Percentiles rank a stretch among this genome's conserved stretches.
phyloP scores from a whole-genome alignment of 2,797 vertebrate species.

The Xiphophorus birchmanni region DNA sequence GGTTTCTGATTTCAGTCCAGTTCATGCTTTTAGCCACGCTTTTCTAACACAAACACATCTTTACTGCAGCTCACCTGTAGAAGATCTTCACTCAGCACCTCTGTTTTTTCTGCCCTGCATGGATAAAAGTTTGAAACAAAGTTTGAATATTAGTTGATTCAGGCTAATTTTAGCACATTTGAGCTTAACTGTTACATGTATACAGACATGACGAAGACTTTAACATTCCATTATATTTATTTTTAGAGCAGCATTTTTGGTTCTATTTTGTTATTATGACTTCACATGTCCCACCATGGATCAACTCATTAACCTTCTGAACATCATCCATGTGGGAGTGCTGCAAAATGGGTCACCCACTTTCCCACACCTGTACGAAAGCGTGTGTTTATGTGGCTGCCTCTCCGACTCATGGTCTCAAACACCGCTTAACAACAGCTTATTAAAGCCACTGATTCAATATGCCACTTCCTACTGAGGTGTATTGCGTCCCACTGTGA shows the following conservation, averaged over 20 bases:
- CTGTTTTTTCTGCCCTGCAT: conserved; percentile 93
- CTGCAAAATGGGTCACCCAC: conserved; percentile 27
- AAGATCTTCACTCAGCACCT: conserved; percentile 94
- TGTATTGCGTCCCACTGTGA: conserved; percentile 53
- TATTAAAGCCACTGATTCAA: conserved; percentile 53
- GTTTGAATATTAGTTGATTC: neutral
- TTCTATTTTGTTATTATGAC: neutral
- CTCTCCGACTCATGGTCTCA: conserved; percentile 37
- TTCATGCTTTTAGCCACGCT: neutral
- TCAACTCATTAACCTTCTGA: neutral
- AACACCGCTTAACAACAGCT: conserved; percentile 26
- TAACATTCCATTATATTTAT: neutral
- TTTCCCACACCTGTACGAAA: conserved; percentile 42
- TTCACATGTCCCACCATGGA: neutral
- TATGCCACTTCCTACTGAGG: conserved; percentile 44
- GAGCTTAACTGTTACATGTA: neutral
- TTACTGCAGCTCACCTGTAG: conserved; percentile 86
- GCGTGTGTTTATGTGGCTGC: conserved; percentile 1
- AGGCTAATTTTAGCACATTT: neutral
- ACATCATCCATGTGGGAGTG: conserved; percentile 21
- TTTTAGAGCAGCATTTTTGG: neutral
- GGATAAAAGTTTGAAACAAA: conserved; percentile 35
- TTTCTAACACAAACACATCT: neutral
- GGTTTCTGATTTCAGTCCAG: neutral
- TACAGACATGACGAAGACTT: neutral